Evolutionary conservation across 2,888 invertebrate genomes (phyloP).

Genomic region (Heteromyza rotundicornis): DNA sequence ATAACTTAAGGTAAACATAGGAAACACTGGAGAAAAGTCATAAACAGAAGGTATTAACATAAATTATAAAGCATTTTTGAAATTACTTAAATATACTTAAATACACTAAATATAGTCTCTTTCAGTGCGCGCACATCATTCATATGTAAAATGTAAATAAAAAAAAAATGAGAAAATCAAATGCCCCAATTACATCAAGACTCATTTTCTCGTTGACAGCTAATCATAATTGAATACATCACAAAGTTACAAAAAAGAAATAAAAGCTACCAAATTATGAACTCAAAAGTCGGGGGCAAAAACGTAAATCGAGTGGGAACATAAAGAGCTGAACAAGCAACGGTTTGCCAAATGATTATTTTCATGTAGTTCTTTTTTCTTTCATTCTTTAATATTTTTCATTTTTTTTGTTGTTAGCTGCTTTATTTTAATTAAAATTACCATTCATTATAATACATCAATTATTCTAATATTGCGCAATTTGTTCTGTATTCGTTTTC

Average conservation of each 20-base stretch:
- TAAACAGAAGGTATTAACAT: slow-evolving; percentile 13
- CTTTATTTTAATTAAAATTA: not conserved
- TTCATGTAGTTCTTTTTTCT: not conserved
- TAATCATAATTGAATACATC: slow-evolving; percentile 21
- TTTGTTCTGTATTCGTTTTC: slow-evolving; percentile 25
- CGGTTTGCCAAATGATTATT: not conserved
- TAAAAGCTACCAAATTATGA: slow-evolving; percentile 5
- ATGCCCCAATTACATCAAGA: slow-evolving; percentile 26
- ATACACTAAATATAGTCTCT: slow-evolving; percentile 11
- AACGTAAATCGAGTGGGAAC: not conserved
- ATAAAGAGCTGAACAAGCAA: not conserved
- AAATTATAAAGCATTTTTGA: slow-evolving; percentile 20
- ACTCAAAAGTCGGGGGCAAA: not conserved
- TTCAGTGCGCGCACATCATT: not conserved
- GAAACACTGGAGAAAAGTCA: not conserved
- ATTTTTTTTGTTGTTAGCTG: not conserved
- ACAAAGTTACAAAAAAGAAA: slow-evolving; percentile 14
- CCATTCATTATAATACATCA: slow-evolving; percentile 34
- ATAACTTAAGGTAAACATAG: not conserved
- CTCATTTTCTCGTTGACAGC: slow-evolving; percentile 19
- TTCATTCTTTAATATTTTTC: not conserved
- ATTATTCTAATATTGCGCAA: slow-evolving; percentile 41
- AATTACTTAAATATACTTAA: slow-evolving; percentile 3
- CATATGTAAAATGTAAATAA: not conserved
- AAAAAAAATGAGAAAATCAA: not conserved